Evolutionary conservation across 2,797 vertebrate genomes (phyloP).

Genomic region (Ibycter americanus): DNA sequence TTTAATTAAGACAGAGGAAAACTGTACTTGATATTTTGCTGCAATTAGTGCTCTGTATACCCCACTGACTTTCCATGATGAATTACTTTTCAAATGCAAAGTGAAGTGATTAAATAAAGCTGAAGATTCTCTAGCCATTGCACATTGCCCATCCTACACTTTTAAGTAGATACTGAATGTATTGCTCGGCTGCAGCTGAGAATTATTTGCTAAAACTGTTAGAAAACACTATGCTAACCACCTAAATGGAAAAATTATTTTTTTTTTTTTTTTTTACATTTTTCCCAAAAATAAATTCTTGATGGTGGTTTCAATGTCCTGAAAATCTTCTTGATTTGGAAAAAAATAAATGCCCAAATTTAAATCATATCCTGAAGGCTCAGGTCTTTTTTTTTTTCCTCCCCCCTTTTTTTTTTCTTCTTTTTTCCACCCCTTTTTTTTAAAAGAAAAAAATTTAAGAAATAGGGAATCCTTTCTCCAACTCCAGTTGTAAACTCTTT

Average conservation of each 20-base stretch:
- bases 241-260: background rate
- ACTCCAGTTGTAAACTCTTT: background rate
- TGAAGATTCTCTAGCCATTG: constrained; percentile 75
- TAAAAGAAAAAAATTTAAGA: too few relatives aligned
- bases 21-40: constrained; percentile 84
- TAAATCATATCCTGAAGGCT: background rate
- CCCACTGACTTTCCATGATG: constrained; percentile 82
- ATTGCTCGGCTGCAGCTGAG: background rate
- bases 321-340: background rate
- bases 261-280: background rate
- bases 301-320: fast-evolving
- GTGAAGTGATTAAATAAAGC: constrained; percentile 83
- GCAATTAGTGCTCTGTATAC: constrained; percentile 83
- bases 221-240: background rate
- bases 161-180: constrained; percentile 41
- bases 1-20: constrained; percentile 86
- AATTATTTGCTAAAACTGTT: background rate
- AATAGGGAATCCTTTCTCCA: background rate
- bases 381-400: background rate
- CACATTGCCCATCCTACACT: constrained; percentile 47
- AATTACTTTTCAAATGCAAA: constrained; percentile 86
- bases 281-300: background rate
- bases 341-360: background rate
- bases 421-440: background rate
- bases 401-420: background rate